These are phyloP conservation scores for Eubasilissa regina DNA, from an alignment of 1,140 invertebrate genomes.

Conservation along the genomic window DNA sequence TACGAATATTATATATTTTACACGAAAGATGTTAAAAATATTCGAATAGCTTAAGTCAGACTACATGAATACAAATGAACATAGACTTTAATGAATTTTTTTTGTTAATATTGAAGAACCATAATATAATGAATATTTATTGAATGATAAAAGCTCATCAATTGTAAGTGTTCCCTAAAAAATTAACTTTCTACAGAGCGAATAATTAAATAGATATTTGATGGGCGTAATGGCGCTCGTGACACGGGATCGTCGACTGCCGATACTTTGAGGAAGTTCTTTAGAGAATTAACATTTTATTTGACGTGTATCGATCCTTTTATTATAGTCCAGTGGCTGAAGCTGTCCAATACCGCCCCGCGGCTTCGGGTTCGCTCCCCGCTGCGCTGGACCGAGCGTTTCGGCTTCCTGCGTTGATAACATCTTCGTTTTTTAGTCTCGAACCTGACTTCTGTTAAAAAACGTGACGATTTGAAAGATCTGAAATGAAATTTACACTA, in stretches of 20 bases:
- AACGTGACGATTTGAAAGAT: constrained; percentile 12
- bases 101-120: too few species aligned
- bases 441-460: constrained; percentile 41
- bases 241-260: background rate
- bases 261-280: background rate
- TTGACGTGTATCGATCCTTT: background rate
- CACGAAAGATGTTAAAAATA: too few species aligned
- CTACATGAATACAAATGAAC: too few species aligned
- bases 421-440: constrained; percentile 8
- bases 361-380: constrained; percentile 24
- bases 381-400: constrained; percentile 20
- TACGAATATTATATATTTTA: too few species aligned
- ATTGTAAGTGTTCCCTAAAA: constrained; percentile 1
- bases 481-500: background rate
- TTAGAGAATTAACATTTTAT: constrained; percentile 40
- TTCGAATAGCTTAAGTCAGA: too few species aligned
- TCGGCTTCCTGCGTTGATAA: constrained; percentile 44
- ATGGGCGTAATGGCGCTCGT: background rate
- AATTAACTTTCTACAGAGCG: constrained; percentile 22
- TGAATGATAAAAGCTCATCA: too few species aligned
- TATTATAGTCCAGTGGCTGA: constrained; percentile 8
- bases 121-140: too few species aligned
- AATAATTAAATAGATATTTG: constrained; percentile 8
- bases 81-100: too few species aligned
- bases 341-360: background rate